A percentile compares a stretch with the other conserved stretches of the same genome.
phyloP scores from a whole-genome alignment of 2,113 vertebrate genomes.

The Dipodomys spectabilis region DNA sequence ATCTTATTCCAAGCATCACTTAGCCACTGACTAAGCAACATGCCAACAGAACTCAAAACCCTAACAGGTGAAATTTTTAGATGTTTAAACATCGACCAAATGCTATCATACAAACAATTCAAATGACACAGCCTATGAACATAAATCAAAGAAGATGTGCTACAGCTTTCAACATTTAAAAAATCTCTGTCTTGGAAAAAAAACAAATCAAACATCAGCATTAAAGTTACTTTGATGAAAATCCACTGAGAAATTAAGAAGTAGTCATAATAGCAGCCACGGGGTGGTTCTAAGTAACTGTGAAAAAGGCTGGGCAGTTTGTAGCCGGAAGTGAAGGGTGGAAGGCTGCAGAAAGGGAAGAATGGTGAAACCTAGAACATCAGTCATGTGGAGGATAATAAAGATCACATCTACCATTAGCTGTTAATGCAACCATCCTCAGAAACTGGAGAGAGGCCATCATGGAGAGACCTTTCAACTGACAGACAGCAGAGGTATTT shows the following conservation, averaged over 20 bases:
- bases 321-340: background rate
- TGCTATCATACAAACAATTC: background rate
- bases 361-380: background rate
- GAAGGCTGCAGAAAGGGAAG: background rate
- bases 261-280: background rate
- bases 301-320: background rate
- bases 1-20: background rate
- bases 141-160: background rate
- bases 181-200: background rate
- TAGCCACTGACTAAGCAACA: background rate
- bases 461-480: background rate
- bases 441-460: background rate
- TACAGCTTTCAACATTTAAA: background rate
- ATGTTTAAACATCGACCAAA: background rate
- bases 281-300: background rate
- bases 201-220: background rate
- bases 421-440: conserved; percentile 15
- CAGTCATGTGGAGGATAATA: background rate
- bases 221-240: conserved; percentile 28
- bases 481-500: conserved; percentile 34
- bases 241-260: background rate
- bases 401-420: background rate
- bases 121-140: background rate
- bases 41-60: conserved; percentile 2
- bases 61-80: background rate